These are phyloP conservation scores for Stigmatopora nigra DNA, from an alignment of 2,113 vertebrate genomes.

Conservation along the genomic window DNA sequence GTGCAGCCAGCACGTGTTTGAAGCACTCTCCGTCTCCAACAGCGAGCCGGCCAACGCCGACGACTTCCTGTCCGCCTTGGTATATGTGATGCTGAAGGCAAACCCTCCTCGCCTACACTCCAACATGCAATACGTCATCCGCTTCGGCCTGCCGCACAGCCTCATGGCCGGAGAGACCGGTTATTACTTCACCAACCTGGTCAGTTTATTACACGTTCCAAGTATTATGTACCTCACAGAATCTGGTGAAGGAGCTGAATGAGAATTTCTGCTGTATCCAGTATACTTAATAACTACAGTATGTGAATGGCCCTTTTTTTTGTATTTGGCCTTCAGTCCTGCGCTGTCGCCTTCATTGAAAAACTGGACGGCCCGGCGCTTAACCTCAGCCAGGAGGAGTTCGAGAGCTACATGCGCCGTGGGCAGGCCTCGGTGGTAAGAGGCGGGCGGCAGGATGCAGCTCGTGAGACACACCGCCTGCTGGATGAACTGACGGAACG, in stretches of 20 bases:
- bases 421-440: slow-evolving; percentile 23
- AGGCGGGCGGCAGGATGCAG: slow-evolving; percentile 32
- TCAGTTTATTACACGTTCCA: slow-evolving; percentile 29
- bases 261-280: too few species aligned
- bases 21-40: slow-evolving; percentile 62
- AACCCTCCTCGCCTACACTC: slow-evolving; percentile 74
- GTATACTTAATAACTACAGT: not conserved
- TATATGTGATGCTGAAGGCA: slow-evolving; percentile 72
- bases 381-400: slow-evolving; percentile 69
- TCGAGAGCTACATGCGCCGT: slow-evolving; percentile 67
- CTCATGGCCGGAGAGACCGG: slow-evolving; percentile 73
- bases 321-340: slow-evolving; percentile 58
- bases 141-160: slow-evolving; percentile 74
- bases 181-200: slow-evolving; percentile 77
- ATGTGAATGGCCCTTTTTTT: not conserved
- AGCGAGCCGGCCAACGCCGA: slow-evolving; percentile 71
- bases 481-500: slow-evolving; percentile 63
- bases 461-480: slow-evolving; percentile 51
- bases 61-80: slow-evolving; percentile 71
- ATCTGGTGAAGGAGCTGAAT: not conserved
- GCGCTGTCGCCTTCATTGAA: slow-evolving; percentile 73
- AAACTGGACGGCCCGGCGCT: slow-evolving; percentile 71
- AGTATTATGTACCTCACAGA: not conserved
- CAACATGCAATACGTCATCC: slow-evolving; percentile 75
- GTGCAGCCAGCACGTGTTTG: slow-evolving; percentile 71